Conservation (phyloP, 2,113 vertebrate genomes). For the Excalfactoria chinensis region DNA sequence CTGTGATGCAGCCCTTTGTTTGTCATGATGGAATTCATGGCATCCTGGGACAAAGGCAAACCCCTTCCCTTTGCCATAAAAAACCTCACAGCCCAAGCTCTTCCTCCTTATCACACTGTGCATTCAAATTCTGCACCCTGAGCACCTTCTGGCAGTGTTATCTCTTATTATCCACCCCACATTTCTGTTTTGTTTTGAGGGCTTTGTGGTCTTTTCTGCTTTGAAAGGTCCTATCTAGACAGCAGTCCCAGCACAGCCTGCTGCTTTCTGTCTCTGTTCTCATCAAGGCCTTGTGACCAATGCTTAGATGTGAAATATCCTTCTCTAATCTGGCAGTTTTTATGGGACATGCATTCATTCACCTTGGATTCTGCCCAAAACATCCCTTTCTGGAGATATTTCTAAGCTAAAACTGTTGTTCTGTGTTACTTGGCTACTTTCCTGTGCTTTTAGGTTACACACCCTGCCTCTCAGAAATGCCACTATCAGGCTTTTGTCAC, state of each 20-base stretch:
- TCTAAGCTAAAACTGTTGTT: neutral
- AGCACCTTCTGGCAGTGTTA: accelerated
- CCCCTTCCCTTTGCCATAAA: neutral
- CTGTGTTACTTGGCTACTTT: neutral
- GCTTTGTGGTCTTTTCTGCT: neutral
- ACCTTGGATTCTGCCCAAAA: neutral
- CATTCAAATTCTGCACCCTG: neutral
- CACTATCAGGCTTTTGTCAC: neutral
- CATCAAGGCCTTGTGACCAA: neutral
- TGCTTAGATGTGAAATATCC: neutral
- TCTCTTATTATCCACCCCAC: neutral
- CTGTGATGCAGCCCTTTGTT: neutral
- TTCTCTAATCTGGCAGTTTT: neutral
- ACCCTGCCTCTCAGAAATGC: neutral
- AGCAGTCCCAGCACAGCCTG: neutral
- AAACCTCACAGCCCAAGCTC: neutral
- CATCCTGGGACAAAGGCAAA: neutral
- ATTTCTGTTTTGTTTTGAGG: accelerated
- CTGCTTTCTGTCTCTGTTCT: neutral
- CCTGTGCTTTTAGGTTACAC: neutral
- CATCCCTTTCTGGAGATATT: neutral
- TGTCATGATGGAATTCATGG: neutral
- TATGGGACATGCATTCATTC: neutral
- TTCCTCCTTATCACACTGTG: neutral
- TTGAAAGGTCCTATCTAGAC: accelerated